Base-by-base conservation (phyloP, 2,888 invertebrate species). In the Augiades crinisus region DNA sequence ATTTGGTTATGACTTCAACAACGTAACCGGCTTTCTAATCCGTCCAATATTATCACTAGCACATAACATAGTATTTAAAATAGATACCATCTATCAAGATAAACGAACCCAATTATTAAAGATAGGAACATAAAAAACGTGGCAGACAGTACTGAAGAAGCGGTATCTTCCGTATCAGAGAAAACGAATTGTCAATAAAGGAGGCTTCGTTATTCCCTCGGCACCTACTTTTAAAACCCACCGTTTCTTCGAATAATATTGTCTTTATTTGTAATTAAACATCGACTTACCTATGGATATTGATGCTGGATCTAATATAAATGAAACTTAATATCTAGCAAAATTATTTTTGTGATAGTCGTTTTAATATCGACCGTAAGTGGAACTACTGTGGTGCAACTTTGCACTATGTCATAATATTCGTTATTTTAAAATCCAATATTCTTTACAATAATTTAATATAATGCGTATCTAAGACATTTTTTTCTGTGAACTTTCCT, bases 281-380 rank as follows among this genome's bases (percentile, higher is more conserved):
- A 67, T 62, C 67, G 63, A 65, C 69, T 72, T 75, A 67, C 62
- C 53, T 50, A 56, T 52, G 54, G 43, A 60, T 43, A 57, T 55
- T 57, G 41, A 51, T 57, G 60, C 60, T 67, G 70, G 63, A 65
- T 71, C 65, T 55, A 62, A 60, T 64, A 61, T 58, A 70, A 73
- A 63, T 59, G 62, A 71, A 75, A 70, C 70, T 72, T 76, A 75
- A 60, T 59, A 56, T 64, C 64, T 72, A 72, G 63, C 62, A 64
- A 57, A 60, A 51, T 54, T 51, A 56, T 57, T 52, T 63, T 65
- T 54, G 59, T 65, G 64, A 64, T 61, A 57, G 56, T 61, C 57
- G 58, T 52, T 54, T 58, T 47, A 59, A 57, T 62, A 60, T 64
- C 62, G 60, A 68, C 63, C 61, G 61, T 57, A 64, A 53, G 61